These are phyloP conservation scores for Engraulis encrasicolus DNA, from an alignment of 2,113 vertebrate genomes.

Conservation along the genomic window DNA sequence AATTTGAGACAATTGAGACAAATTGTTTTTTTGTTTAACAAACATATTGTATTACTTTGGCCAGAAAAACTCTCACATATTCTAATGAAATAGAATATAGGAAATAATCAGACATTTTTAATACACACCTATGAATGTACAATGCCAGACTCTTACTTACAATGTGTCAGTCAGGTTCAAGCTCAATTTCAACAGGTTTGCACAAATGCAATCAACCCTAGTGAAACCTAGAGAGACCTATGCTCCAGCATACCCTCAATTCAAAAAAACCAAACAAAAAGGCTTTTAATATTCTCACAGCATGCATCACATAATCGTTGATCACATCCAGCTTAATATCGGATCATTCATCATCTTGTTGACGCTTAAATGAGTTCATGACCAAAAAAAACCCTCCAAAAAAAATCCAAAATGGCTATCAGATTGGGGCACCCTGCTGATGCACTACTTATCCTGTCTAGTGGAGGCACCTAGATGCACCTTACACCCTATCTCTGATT, in stretches of 20 bases:
- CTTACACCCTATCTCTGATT: slow-evolving; percentile 22
- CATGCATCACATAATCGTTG: not conserved
- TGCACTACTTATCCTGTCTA: not conserved
- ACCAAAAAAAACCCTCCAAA: not conserved
- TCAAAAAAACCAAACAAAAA: not conserved
- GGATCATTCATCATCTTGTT: not conserved
- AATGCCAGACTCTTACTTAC: not conserved
- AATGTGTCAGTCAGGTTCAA: not conserved
- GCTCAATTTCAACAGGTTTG: not conserved
- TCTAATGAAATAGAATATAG: not conserved
- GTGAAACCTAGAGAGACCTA: not conserved
- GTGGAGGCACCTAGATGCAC: not conserved
- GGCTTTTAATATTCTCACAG: not conserved
- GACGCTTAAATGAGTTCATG: not conserved
- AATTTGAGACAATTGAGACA: no score
- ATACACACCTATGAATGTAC: not conserved
- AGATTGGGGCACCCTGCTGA: not conserved
- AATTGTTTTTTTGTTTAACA: no score
- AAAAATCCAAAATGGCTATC: not conserved
- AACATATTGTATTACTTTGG: no score
- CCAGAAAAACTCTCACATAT: no score
- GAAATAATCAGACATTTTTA: not conserved
- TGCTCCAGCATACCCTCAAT: no score
- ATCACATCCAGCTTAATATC: not conserved
- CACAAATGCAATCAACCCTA: not conserved